Percentiles rank a stretch among this genome's conserved stretches.
Evolutionary conservation across 2,888 invertebrate genomes (phyloP).

Genomic region (Arctia plantaginis): DNA sequence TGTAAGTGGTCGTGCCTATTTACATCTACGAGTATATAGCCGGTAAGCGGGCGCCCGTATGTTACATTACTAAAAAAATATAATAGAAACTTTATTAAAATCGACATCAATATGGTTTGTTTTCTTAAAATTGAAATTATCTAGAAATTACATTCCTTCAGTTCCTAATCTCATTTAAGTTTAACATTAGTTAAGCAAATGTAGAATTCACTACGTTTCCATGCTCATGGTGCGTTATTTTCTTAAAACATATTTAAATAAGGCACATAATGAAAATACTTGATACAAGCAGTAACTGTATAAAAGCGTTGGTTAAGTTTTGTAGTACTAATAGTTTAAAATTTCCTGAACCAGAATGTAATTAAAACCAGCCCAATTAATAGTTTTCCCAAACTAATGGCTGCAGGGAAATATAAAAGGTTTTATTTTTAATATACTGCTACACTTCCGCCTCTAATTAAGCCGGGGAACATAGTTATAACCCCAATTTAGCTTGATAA

Average conservation of each 20-base stretch:
- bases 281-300: not conserved
- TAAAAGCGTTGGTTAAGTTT: not conserved
- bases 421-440: constrained; percentile 27
- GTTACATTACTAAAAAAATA: too few relatives aligned
- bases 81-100: not conserved
- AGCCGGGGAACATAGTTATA: constrained; percentile 38
- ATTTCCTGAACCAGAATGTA: not conserved
- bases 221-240: not conserved
- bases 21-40: not conserved
- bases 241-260: not conserved
- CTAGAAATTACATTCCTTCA: not conserved
- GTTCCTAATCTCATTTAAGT: not conserved
- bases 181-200: not conserved
- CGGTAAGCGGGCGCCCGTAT: not conserved
- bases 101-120: not conserved
- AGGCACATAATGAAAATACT: not conserved
- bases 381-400: constrained; percentile 15
- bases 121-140: not conserved
- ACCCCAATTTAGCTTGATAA: constrained; percentile 43
- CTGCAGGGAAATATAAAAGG: constrained; percentile 27
- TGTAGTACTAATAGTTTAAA: not conserved
- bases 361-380: constrained; percentile 5
- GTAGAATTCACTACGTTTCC: not conserved
- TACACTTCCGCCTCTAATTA: constrained; percentile 37
- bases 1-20: not conserved